A percentile compares a stretch with the other conserved stretches of the same genome.
These are phyloP conservation scores for Ormyrus thymus DNA, from an alignment of 2,888 invertebrate genomes.

Conservation along the genomic window DNA sequence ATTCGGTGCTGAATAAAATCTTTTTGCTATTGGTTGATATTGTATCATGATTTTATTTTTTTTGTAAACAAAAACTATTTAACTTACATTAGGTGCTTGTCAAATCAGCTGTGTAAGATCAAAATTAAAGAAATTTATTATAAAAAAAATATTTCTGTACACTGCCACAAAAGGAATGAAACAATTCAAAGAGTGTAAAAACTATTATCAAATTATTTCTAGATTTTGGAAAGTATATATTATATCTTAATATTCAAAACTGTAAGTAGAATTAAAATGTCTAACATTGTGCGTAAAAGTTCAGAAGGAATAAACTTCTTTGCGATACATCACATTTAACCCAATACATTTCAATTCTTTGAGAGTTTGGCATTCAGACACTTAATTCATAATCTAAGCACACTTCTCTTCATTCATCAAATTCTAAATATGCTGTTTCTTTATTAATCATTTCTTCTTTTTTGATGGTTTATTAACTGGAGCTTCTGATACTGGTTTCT, in stretches of 20 bases:
- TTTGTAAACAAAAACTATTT: no score
- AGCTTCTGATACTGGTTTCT: slow-evolving; percentile 80
- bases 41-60: no score
- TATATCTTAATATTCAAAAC: background rate
- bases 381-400: background rate
- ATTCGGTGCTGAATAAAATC: no score
- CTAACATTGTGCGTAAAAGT: slow-evolving; percentile 3
- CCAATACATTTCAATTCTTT: slow-evolving; percentile 6
- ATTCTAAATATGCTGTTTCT: slow-evolving; percentile 6
- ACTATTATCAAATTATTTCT: no score
- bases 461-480: slow-evolving; percentile 69
- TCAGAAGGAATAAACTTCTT: background rate
- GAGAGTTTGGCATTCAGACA: slow-evolving; percentile 7
- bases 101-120: no score
- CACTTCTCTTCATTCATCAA: slow-evolving; percentile 9
- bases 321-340: background rate
- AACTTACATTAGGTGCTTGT: no score
- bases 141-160: no score
- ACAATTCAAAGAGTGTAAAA: no score
- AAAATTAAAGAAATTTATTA: no score
- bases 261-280: background rate
- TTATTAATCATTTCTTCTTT: slow-evolving; percentile 75
- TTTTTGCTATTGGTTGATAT: no score
- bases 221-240: background rate
- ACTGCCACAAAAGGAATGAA: no score